Evolutionary conservation across 2,888 invertebrate genomes (phyloP).

Genomic region (Blera fallax): DNA sequence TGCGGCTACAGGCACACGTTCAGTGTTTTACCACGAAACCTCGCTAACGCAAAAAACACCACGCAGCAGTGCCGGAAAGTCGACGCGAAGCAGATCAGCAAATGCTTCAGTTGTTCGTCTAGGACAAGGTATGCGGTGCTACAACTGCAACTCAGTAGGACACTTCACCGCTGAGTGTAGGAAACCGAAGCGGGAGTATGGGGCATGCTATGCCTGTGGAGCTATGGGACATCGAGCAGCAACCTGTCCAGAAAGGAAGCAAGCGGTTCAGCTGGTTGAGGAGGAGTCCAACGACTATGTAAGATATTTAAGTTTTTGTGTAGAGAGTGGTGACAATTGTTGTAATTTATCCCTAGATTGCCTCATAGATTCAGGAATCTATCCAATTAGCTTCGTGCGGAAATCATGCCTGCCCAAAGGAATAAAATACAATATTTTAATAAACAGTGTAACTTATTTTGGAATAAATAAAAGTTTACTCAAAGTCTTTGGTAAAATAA

Average conservation of each 20-base stretch:
- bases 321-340: too few species aligned
- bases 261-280: neutral
- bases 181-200: conserved; percentile 12
- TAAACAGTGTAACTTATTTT: too few species aligned
- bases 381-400: neutral
- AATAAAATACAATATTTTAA: too few species aligned
- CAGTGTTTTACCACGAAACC: neutral
- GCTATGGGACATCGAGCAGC: neutral
- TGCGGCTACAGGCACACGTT: neutral
- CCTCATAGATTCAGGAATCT: too few species aligned
- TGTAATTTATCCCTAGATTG: too few species aligned
- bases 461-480: too few species aligned
- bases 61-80: neutral
- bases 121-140: neutral
- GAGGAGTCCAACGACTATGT: neutral
- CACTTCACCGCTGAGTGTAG: conserved; percentile 30
- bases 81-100: neutral
- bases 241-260: neutral
- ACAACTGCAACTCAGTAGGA: conserved; percentile 36
- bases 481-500: too few species aligned
- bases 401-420: too few species aligned
- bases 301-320: too few species aligned
- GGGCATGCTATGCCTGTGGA: conserved; percentile 34
- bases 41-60: neutral
- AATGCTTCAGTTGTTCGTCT: neutral